A percentile compares a stretch with the other conserved stretches of the same genome.
phyloP scores from a whole-genome alignment of 1,140 invertebrate genomes.

The Oncopeltus fasciatus region DNA sequence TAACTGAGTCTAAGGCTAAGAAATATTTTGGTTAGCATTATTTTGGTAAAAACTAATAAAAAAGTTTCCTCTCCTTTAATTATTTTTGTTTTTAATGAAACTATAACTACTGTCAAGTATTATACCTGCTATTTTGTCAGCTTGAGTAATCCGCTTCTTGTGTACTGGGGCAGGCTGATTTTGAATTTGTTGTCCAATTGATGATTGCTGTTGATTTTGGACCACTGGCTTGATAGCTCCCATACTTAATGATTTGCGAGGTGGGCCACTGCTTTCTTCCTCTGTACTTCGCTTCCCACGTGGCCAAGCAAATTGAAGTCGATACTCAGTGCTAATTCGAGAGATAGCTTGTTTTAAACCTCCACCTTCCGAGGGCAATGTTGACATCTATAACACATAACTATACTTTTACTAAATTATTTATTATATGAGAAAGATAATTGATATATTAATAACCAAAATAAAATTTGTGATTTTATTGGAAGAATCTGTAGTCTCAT shows the following conservation, averaged over 20 bases:
- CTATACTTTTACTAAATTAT: no score
- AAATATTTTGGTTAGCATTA: no score
- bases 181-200: not conserved
- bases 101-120: not conserved
- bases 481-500: no score
- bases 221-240: constrained; percentile 44
- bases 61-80: no score
- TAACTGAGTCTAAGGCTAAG: no score
- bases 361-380: constrained; percentile 31
- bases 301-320: constrained; percentile 77
- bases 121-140: constrained; percentile 30
- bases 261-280: constrained; percentile 25
- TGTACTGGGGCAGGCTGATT: constrained; percentile 37
- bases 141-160: constrained; percentile 35
- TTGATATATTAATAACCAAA: no score
- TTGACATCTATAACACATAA: constrained; percentile 24
- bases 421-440: no score
- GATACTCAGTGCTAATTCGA: constrained; percentile 69
- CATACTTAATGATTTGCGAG: constrained; percentile 73
- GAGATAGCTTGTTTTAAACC: constrained; percentile 53
- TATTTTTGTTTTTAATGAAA: no score
- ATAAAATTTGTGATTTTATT: no score
- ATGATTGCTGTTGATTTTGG: not conserved
- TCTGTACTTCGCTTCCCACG: constrained; percentile 28
- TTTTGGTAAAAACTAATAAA: no score